These are phyloP conservation scores for Gasterosteus aculeatus DNA, from an alignment of 2,113 vertebrate genomes.

Conservation along the genomic window DNA sequence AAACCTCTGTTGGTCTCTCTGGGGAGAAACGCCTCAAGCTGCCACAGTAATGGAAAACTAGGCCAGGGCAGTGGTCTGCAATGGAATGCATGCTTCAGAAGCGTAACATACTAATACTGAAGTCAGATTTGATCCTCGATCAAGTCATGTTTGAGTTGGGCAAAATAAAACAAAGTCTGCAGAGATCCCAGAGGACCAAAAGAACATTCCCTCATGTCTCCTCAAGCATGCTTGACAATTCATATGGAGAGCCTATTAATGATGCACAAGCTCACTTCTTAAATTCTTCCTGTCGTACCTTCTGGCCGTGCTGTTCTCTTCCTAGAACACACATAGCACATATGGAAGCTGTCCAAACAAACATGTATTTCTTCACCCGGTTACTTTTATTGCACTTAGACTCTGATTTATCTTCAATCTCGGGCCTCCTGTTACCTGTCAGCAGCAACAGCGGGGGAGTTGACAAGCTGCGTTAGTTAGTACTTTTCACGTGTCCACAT, in stretches of 20 bases:
- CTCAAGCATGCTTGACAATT: background rate
- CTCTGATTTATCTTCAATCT: conserved; percentile 46
- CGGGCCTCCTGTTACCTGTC: conserved; percentile 53
- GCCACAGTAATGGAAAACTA: conserved; percentile 55
- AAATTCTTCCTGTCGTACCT: conserved; percentile 12
- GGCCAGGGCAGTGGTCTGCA: conserved; percentile 47
- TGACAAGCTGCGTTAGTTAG: conserved; percentile 31
- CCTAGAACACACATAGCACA: conserved; percentile 38
- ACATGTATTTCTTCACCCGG: conserved; percentile 42
- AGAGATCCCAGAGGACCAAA: background rate
- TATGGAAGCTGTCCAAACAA: conserved; percentile 67
- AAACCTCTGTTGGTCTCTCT: conserved; percentile 49
- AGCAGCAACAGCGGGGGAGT: conserved; percentile 7
- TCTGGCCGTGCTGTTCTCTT: background rate
- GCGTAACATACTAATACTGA: conserved; percentile 11
- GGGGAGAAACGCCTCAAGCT: conserved; percentile 42
- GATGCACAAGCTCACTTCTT: background rate
- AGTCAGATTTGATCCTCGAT: background rate
- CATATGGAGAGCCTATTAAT: conserved; percentile 16
- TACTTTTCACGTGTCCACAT: background rate
- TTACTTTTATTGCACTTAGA: conserved; percentile 34
- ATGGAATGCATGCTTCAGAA: conserved; percentile 19
- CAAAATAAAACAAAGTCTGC: background rate
- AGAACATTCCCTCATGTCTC: background rate
- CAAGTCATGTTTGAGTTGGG: background rate